A percentile compares a stretch with the other conserved stretches of the same genome.
phyloP scores from a whole-genome alignment of 2,888 invertebrate species.

The Macrosiphum euphorbiae region DNA sequence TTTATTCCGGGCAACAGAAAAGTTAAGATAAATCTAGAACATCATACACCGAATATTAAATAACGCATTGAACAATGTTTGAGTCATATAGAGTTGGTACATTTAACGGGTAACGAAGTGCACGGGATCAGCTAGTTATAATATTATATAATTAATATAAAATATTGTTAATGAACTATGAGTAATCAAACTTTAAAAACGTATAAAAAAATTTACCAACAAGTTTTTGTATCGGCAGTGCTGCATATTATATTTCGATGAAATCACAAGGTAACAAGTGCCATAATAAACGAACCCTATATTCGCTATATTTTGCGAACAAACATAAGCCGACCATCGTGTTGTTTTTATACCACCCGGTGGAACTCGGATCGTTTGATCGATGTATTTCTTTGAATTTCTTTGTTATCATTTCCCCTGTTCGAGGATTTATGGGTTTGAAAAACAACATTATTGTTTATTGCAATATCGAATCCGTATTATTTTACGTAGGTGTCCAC shows the following conservation, averaged over 20 bases:
- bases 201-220: neutral
- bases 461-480: neutral
- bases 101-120: no score
- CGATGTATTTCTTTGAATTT: slow-evolving; percentile 18
- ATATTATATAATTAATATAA: no score
- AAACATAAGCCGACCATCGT: neutral
- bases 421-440: slow-evolving; percentile 16
- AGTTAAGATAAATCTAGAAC: no score
- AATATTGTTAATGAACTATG: neutral
- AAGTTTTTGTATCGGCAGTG: neutral
- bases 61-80: no score
- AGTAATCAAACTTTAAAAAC: neutral
- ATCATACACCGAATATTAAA: no score
- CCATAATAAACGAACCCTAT: neutral
- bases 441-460: slow-evolving; percentile 1
- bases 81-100: no score
- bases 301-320: neutral
- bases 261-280: neutral
- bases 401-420: neutral
- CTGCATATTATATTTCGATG: neutral
- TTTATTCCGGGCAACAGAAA: no score
- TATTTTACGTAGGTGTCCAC: neutral
- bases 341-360: neutral
- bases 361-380: slow-evolving; percentile 15
- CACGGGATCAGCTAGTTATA: no score